These are phyloP conservation scores for Holacanthella duospinosa DNA, from an alignment of 2,888 invertebrate species.

Conservation along the genomic window DNA sequence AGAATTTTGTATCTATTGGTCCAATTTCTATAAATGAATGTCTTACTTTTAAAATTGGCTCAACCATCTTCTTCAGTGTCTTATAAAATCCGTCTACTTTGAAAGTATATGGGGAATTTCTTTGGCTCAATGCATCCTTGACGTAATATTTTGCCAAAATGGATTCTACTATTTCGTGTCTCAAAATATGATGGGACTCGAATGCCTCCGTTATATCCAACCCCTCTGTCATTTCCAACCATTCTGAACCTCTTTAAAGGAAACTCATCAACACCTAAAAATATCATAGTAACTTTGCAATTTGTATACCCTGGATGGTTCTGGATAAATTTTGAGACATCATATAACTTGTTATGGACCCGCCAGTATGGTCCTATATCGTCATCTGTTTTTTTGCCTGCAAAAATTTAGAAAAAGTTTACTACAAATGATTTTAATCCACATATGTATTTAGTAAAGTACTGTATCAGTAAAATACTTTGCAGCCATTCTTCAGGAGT, in stretches of 20 bases:
- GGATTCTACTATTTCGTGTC: slow-evolving; percentile 46
- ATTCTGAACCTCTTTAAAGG: slow-evolving; percentile 39
- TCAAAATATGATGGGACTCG: slow-evolving; percentile 58
- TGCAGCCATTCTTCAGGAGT: slow-evolving; percentile 19
- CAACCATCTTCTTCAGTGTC: slow-evolving; percentile 49
- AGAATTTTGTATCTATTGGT: no score
- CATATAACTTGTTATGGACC: slow-evolving; percentile 43
- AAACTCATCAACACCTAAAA: no score
- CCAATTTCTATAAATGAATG: no score
- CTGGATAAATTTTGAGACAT: slow-evolving; percentile 47
- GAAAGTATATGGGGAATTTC: slow-evolving; percentile 64
- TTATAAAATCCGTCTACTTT: slow-evolving; percentile 62
- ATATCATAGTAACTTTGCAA: not conserved
- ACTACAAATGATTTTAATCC: not conserved
- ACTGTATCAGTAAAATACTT: slow-evolving; percentile 5
- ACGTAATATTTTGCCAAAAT: slow-evolving; percentile 57
- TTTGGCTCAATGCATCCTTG: slow-evolving; percentile 51
- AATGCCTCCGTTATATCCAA: slow-evolving; percentile 72
- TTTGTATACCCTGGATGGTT: slow-evolving; percentile 43
- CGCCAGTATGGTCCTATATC: slow-evolving; percentile 34
- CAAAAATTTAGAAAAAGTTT: not conserved
- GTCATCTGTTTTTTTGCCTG: slow-evolving; percentile 32
- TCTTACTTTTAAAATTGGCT: slow-evolving; percentile 24
- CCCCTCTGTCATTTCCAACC: slow-evolving; percentile 46
- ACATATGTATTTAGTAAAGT: not conserved